phyloP scores from a whole-genome alignment of 2,888 invertebrate genomes.

The Spodoptera picta region DNA sequence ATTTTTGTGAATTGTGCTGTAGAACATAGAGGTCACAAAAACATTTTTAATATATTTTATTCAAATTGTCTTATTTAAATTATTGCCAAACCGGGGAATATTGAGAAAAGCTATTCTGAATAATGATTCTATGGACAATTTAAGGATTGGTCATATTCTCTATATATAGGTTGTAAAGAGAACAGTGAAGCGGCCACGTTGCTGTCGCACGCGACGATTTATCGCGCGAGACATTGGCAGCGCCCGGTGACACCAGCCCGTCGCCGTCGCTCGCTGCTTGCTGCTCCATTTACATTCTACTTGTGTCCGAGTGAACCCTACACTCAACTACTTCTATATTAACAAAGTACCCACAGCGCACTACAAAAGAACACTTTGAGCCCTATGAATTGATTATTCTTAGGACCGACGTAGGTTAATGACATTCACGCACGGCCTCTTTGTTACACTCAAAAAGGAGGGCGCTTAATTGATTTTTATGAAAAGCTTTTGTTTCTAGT shows the following conservation, averaged over 20 bases:
- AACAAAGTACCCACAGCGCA: conserved; percentile 31
- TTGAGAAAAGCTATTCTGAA: too few relatives aligned
- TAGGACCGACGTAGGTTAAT: conserved; percentile 43
- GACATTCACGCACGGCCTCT: conserved; percentile 49
- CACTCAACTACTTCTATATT: conserved; percentile 41
- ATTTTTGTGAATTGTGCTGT: too few relatives aligned
- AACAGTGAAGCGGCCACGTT: conserved; percentile 55
- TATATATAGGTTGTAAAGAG: conserved; percentile 65
- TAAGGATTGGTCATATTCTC: conserved; percentile 40
- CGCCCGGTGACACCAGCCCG: conserved; percentile 16
- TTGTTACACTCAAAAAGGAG: conserved; percentile 37
- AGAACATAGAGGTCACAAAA: too few relatives aligned
- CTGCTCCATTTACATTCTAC: conserved; percentile 65
- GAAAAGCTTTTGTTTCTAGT: conserved; percentile 47
- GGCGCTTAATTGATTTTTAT: conserved; percentile 56
- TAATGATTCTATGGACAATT: conserved; percentile 18
- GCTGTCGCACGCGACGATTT: conserved; percentile 62
- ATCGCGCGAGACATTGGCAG: conserved; percentile 60
- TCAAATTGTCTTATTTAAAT: too few relatives aligned
- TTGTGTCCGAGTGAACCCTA: conserved; percentile 55
- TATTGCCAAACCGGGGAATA: too few relatives aligned
- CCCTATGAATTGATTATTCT: conserved; percentile 49
- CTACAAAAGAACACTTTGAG: conserved; percentile 43
- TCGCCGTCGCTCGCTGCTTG: conserved; percentile 33
- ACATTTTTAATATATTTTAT: too few relatives aligned